Percentiles rank a stretch among this genome's conserved stretches.
These are phyloP conservation scores for Scophthalmus maximus DNA, from an alignment of 2,113 vertebrate species.

Conservation along the genomic window DNA sequence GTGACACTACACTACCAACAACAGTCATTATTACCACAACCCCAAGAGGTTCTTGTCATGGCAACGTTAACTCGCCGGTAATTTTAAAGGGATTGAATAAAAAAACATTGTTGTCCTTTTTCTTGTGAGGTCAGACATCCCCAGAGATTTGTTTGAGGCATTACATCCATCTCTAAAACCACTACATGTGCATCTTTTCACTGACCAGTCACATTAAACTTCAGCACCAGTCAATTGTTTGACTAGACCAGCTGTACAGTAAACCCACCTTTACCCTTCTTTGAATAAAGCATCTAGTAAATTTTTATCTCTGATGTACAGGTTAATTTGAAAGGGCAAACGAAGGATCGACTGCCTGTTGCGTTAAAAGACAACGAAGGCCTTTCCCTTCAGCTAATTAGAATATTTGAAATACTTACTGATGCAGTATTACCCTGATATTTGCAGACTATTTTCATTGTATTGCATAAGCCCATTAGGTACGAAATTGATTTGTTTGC, in stretches of 20 bases:
- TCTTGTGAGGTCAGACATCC: not conserved
- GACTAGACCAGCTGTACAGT: not conserved
- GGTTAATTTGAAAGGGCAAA: constrained; percentile 18
- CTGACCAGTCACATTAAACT: not conserved
- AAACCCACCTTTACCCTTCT: not conserved
- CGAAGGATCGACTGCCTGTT: constrained; percentile 9
- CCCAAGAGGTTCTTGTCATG: no score
- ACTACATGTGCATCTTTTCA: not conserved
- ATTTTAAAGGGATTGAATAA: constrained; percentile 3
- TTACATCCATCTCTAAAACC: not conserved
- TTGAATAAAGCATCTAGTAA: constrained; percentile 30
- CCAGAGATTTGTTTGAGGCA: not conserved
- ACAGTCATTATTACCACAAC: not conserved
- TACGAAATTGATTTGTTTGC: constrained; percentile 20
- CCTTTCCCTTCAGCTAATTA: constrained; percentile 32
- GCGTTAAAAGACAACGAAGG: constrained; percentile 26
- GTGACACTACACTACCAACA: not conserved
- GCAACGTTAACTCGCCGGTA: no score
- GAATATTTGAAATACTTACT: constrained; percentile 9
- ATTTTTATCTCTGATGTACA: not conserved
- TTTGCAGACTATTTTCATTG: constrained; percentile 28
- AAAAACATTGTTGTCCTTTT: not conserved
- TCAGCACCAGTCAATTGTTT: not conserved
- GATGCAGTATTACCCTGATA: constrained; percentile 19
- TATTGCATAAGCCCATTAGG: constrained; percentile 48